Conservation (phyloP, 2,888 invertebrate species). For the Ormia ochracea region DNA sequence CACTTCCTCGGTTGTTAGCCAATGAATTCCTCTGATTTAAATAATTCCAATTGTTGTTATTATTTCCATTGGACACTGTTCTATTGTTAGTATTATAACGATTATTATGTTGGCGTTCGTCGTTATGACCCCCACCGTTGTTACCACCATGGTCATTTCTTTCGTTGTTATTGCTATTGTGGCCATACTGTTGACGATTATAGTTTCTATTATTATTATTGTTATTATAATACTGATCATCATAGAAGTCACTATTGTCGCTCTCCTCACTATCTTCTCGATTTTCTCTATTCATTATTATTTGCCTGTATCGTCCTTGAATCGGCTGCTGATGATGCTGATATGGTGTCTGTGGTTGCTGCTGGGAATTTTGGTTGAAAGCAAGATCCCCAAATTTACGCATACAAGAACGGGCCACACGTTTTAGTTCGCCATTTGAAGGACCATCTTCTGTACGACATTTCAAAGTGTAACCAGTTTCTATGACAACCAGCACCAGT, state of each 20-base stretch:
- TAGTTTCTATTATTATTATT: slow-evolving; percentile 41
- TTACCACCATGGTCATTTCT: slow-evolving; percentile 44
- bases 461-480: slow-evolving; percentile 71
- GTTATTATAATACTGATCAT: slow-evolving; percentile 60
- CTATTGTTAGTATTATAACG: slow-evolving; percentile 48
- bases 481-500: background rate
- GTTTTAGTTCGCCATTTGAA: slow-evolving; percentile 80
- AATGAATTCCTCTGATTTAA: slow-evolving; percentile 35
- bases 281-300: slow-evolving; percentile 41
- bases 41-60: slow-evolving; percentile 34
- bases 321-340: slow-evolving; percentile 28
- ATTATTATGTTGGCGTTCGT: slow-evolving; percentile 62
- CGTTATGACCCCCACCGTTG: slow-evolving; percentile 43
- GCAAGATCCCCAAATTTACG: slow-evolving; percentile 72
- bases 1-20: background rate
- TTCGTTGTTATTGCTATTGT: slow-evolving; percentile 47
- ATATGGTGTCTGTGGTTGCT: slow-evolving; percentile 31
- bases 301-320: slow-evolving; percentile 30
- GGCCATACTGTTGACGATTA: slow-evolving; percentile 41
- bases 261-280: slow-evolving; percentile 36
- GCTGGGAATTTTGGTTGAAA: slow-evolving; percentile 14
- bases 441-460: slow-evolving; percentile 81
- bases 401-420: slow-evolving; percentile 80
- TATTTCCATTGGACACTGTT: slow-evolving; percentile 25
- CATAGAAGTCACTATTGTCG: slow-evolving; percentile 67